These are phyloP conservation scores for Monoplex corrugatus DNA, from an alignment of 2,888 invertebrate species.

Conservation along the genomic window DNA sequence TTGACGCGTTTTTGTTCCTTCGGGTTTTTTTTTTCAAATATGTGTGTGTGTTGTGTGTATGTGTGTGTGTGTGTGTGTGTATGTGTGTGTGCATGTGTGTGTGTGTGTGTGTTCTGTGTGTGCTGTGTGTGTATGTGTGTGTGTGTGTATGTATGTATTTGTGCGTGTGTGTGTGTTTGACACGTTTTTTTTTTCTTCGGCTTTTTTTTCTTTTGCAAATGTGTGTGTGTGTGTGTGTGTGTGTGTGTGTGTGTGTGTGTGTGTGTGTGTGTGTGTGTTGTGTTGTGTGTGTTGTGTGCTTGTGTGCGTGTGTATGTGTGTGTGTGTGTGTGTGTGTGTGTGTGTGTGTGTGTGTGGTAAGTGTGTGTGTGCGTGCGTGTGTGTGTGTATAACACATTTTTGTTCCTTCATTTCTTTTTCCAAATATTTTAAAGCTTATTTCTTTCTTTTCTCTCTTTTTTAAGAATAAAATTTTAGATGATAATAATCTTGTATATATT, in stretches of 20 bases:
- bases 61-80: neutral
- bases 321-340: neutral
- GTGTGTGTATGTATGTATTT: slow-evolving; percentile 19
- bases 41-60: too few relatives aligned
- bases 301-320: neutral
- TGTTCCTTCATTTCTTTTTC: too few relatives aligned
- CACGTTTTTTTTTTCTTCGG: too few relatives aligned
- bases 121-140: neutral
- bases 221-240: neutral
- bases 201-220: too few relatives aligned
- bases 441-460: neutral
- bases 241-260: neutral
- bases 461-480: too few relatives aligned
- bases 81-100: neutral
- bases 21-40: too few relatives aligned
- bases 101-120: neutral
- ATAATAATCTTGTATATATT: too few relatives aligned
- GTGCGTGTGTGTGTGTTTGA: slow-evolving; percentile 11
- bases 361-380: slow-evolving; percentile 6
- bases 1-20: too few relatives aligned
- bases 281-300: neutral
- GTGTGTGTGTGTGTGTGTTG: neutral
- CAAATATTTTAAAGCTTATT: too few relatives aligned
- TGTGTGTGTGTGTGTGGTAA: neutral
- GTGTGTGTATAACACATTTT: neutral